These are phyloP conservation scores for Scrobipalpa atriplicella DNA, from an alignment of 2,888 invertebrate species.

Conservation along the genomic window DNA sequence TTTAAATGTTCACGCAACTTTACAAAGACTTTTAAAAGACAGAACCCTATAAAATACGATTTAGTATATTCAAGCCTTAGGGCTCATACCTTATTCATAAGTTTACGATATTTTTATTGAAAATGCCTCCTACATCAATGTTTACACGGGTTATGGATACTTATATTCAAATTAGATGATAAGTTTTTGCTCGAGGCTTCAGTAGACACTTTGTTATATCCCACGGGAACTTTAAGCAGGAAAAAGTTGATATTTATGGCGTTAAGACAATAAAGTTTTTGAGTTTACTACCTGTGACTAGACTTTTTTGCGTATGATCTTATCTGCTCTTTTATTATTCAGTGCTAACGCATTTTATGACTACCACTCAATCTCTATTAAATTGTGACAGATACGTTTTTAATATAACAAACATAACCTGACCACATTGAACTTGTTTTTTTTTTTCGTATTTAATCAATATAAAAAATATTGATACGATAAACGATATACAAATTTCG, in stretches of 20 bases:
- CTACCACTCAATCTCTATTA: background rate
- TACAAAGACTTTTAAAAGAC: too few relatives aligned
- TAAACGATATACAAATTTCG: background rate
- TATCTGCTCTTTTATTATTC: background rate
- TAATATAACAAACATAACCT: background rate
- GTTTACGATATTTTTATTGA: slow-evolving; percentile 19
- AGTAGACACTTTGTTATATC: background rate
- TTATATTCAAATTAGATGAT: slow-evolving; percentile 19
- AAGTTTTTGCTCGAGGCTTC: background rate
- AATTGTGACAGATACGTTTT: background rate
- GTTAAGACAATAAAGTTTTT: background rate
- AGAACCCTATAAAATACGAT: background rate
- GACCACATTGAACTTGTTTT: background rate
- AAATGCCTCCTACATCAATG: slow-evolving; percentile 9
- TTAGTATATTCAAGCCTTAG: slow-evolving; percentile 12
- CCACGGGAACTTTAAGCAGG: slow-evolving; percentile 17
- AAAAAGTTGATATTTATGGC: background rate
- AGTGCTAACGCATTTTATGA: background rate
- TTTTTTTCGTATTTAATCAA: too few relatives aligned
- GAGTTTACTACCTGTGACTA: background rate
- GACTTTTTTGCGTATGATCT: background rate
- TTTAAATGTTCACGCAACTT: too few relatives aligned
- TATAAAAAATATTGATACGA: too few relatives aligned
- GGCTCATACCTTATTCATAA: slow-evolving; percentile 24
- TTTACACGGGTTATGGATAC: slow-evolving; percentile 1